Percentiles rank a stretch among this genome's conserved stretches.
Evolutionary conservation across 2,797 vertebrate species (phyloP).

Genomic region (Anableps anableps): DNA sequence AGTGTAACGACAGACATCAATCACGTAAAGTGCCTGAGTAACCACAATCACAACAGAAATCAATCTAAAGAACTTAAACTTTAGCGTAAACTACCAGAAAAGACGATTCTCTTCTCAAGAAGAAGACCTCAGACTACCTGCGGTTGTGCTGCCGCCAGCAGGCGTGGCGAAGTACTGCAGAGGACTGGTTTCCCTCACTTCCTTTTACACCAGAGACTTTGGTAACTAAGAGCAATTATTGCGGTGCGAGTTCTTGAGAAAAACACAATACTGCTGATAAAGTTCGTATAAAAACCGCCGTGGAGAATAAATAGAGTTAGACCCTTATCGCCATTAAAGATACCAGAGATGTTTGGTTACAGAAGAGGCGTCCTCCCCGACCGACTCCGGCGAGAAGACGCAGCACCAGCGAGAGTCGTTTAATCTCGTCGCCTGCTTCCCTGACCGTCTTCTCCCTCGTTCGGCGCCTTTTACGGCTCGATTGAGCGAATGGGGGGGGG

Average conservation of each 20-base stretch:
- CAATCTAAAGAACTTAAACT: constrained; percentile 38
- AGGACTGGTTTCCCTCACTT: constrained; percentile 72
- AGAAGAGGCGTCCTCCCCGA: constrained; percentile 33
- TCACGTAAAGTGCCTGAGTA: constrained; percentile 83
- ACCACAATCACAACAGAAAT: constrained; percentile 74
- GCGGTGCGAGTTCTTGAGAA: constrained; percentile 54
- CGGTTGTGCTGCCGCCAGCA: constrained; percentile 25
- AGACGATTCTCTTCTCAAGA: background rate
- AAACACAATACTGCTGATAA: constrained; percentile 71
- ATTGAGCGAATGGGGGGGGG: constrained; percentile 19
- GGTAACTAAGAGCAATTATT: constrained; percentile 63
- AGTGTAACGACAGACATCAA: constrained; percentile 61
- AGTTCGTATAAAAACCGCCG: constrained; percentile 44
- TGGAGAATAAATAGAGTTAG: constrained; percentile 67
- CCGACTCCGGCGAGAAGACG: constrained; percentile 8
- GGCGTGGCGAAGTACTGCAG: constrained; percentile 31
- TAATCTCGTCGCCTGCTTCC: constrained; percentile 21
- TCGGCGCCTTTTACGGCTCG: constrained; percentile 48
- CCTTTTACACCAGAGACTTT: constrained; percentile 73
- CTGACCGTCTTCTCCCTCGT: constrained; percentile 31
- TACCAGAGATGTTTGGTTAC: constrained; percentile 60
- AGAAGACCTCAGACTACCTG: constrained; percentile 33
- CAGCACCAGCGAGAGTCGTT: constrained; percentile 44
- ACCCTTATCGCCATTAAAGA: constrained; percentile 66
- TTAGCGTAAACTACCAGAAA: constrained; percentile 42